phyloP scores from a whole-genome alignment of 1,140 invertebrate genomes.

The Drosophila baimaii region DNA sequence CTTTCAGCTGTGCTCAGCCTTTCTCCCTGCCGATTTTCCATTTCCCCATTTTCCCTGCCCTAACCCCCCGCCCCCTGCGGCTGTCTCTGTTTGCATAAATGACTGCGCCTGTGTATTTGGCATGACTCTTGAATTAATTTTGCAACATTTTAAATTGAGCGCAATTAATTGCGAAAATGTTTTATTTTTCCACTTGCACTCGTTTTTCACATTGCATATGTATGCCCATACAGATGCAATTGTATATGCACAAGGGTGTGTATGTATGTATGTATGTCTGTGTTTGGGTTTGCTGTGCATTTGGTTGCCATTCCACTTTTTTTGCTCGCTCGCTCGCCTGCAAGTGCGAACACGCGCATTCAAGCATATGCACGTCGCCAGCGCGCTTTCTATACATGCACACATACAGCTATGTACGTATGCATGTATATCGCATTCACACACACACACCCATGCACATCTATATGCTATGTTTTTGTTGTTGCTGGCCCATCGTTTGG shows the following conservation, averaged over 20 bases:
- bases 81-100: slow-evolving; percentile 75
- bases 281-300: slow-evolving; percentile 73
- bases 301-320: slow-evolving; percentile 51
- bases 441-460: slow-evolving; percentile 32
- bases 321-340: slow-evolving; percentile 59
- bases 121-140: slow-evolving; percentile 84
- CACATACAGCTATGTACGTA: slow-evolving; percentile 5
- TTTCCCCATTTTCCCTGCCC: not conserved
- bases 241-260: slow-evolving; percentile 22
- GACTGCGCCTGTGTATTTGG: slow-evolving; percentile 82
- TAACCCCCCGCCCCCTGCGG: not conserved
- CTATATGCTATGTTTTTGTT: slow-evolving; percentile 65
- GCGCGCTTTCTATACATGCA: slow-evolving; percentile 45
- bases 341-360: slow-evolving; percentile 82
- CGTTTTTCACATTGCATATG: slow-evolving; percentile 51
- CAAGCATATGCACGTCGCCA: slow-evolving; percentile 76
- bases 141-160: slow-evolving; percentile 84
- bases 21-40: slow-evolving; percentile 28
- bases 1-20: slow-evolving; percentile 67
- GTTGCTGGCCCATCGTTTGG: slow-evolving; percentile 55
- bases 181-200: slow-evolving; percentile 83
- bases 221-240: slow-evolving; percentile 15
- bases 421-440: slow-evolving; percentile 16
- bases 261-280: slow-evolving; percentile 23
- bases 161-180: slow-evolving; percentile 84